A percentile compares a stretch with the other conserved stretches of the same genome.
These are phyloP conservation scores for Miichthys miiuy DNA, from an alignment of 2,797 vertebrate species.

Conservation along the genomic window DNA sequence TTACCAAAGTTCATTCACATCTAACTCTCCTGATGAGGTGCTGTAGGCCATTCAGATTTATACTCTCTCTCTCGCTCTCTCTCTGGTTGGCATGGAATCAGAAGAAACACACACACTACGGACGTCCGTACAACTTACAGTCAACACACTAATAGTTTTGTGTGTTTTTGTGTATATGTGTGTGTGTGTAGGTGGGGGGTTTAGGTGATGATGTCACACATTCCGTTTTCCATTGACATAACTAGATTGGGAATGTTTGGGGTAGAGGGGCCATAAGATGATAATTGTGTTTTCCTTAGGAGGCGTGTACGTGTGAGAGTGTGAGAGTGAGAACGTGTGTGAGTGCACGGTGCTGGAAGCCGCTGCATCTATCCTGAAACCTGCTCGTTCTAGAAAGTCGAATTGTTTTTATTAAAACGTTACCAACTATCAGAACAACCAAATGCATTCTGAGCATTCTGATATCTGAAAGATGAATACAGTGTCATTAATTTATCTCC, in stretches of 20 bases:
- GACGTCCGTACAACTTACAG: slow-evolving; percentile 49
- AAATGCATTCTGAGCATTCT: too few relatives aligned
- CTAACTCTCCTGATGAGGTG: slow-evolving; percentile 59
- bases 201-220: slow-evolving; percentile 80
- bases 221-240: slow-evolving; percentile 83
- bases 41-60: slow-evolving; percentile 45
- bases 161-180: slow-evolving; percentile 48
- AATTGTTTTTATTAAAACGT: too few relatives aligned
- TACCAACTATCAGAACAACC: too few relatives aligned
- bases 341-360: not conserved
- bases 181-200: slow-evolving; percentile 54
- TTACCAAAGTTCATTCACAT: slow-evolving; percentile 61
- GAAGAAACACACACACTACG: slow-evolving; percentile 61
- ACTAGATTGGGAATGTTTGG: slow-evolving; percentile 75
- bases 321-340: slow-evolving; percentile 16
- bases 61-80: slow-evolving; percentile 35
- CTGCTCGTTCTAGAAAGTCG: not conserved
- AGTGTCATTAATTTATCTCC: too few relatives aligned
- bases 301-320: slow-evolving; percentile 39
- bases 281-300: slow-evolving; percentile 77
- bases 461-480: not conserved
- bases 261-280: slow-evolving; percentile 71
- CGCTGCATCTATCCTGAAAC: slow-evolving; percentile 1
- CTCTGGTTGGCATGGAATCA: slow-evolving; percentile 69
- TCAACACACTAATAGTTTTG: slow-evolving; percentile 68